Evolutionary conservation across 1,140 invertebrate genomes (phyloP).

Genomic region (Trissolcus basalis): DNA sequence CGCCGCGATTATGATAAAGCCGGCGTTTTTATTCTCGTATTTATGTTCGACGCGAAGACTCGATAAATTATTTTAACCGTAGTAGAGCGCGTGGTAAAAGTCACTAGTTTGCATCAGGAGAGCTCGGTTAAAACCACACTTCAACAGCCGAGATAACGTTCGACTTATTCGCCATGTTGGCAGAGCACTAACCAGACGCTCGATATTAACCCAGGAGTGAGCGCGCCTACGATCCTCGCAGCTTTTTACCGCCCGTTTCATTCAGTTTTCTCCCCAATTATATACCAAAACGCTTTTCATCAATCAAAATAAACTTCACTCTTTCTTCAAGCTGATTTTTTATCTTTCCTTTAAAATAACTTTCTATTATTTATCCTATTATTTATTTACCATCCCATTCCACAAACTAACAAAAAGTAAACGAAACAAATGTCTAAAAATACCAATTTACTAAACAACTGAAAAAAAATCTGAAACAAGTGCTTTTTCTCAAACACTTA

Average conservation of each 20-base stretch:
- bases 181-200: constrained; percentile 63
- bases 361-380: too few relatives aligned
- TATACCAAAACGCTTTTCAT: not conserved
- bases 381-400: too few relatives aligned
- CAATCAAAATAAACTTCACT: too few relatives aligned
- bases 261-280: constrained; percentile 49
- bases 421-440: too few relatives aligned
- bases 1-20: too few relatives aligned
- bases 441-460: too few relatives aligned
- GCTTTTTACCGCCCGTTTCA: constrained; percentile 39
- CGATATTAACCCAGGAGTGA: constrained; percentile 64
- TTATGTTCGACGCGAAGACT: not conserved
- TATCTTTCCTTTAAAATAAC: too few relatives aligned
- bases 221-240: constrained; percentile 61
- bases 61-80: too few relatives aligned
- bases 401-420: too few relatives aligned
- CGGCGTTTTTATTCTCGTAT: not conserved
- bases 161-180: constrained; percentile 64
- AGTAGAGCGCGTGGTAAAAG: not conserved
- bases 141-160: constrained; percentile 28
- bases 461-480: too few relatives aligned
- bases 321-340: too few relatives aligned
- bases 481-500: too few relatives aligned
- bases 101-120: not conserved
- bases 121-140: constrained; percentile 34